Percentiles rank a stretch among this genome's conserved stretches.
phyloP scores from a whole-genome alignment of 92 coral and sea anemone genomes.

The Phenganax marumi region DNA sequence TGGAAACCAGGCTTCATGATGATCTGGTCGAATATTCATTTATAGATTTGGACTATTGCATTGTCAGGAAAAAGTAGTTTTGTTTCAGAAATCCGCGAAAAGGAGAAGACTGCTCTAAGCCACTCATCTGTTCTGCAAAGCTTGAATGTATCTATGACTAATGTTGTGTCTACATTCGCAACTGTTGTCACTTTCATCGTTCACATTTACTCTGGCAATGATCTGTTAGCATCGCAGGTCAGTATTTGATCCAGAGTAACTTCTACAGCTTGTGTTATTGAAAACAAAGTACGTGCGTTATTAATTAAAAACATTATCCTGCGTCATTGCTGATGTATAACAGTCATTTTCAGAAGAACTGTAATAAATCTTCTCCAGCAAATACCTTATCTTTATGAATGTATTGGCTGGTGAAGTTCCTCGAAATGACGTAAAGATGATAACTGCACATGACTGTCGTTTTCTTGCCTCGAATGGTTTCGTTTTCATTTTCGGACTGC shows the following conservation, averaged over 20 bases:
- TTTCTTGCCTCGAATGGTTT: too few species aligned
- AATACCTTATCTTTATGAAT: too few species aligned
- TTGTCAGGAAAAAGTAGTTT: neutral
- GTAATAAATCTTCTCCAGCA: too few species aligned
- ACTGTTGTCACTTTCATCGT: slow-evolving; percentile 79
- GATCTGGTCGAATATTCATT: neutral
- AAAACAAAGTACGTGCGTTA: neutral
- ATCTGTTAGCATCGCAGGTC: slow-evolving; percentile 68
- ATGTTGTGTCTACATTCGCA: slow-evolving; percentile 73
- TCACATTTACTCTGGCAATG: slow-evolving; percentile 70
- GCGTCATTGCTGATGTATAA: too few species aligned
- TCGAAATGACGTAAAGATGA: too few species aligned
- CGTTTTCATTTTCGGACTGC: too few species aligned
- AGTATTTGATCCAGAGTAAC: neutral
- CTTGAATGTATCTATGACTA: slow-evolving; percentile 74
- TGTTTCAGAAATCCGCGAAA: slow-evolving; percentile 60
- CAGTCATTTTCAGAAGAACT: too few species aligned
- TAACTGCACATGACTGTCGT: too few species aligned
- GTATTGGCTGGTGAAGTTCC: too few species aligned
- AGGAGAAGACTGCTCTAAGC: slow-evolving; percentile 69
- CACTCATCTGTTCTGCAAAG: slow-evolving; percentile 72
- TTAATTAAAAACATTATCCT: too few species aligned
- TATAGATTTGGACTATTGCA: neutral
- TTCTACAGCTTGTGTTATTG: neutral
- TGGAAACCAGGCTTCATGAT: too few species aligned